Conservation (phyloP, 2,888 invertebrate species). For the Mesoligia furuncula region DNA sequence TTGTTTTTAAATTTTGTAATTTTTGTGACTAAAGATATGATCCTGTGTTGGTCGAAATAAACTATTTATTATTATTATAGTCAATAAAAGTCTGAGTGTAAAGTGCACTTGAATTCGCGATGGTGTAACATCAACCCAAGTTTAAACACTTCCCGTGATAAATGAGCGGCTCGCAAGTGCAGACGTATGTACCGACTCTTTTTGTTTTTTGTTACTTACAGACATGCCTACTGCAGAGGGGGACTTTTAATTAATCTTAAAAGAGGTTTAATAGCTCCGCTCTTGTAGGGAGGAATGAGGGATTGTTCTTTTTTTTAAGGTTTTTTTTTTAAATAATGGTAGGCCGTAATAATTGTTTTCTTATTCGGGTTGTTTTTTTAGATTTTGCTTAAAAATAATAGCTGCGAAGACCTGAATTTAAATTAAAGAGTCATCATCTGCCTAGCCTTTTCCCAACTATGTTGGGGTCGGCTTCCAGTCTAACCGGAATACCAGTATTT, state of each 20-base stretch:
- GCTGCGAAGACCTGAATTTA: too few relatives aligned
- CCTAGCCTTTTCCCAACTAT: too few relatives aligned
- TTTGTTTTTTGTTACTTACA: constrained; percentile 65
- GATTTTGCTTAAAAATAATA: too few relatives aligned
- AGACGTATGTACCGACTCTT: constrained; percentile 62
- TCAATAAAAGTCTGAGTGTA: too few relatives aligned
- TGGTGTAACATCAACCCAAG: constrained; percentile 56
- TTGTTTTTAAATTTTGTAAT: too few relatives aligned
- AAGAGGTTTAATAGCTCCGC: constrained; percentile 66
- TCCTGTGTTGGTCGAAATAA: too few relatives aligned
- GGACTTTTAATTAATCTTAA: constrained; percentile 69
- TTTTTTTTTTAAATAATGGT: neutral
- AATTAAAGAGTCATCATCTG: too few relatives aligned
- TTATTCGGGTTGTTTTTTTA: neutral
- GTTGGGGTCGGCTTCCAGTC: too few relatives aligned
- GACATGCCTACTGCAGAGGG: constrained; percentile 22
- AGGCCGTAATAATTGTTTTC: constrained; percentile 22
- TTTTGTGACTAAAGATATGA: too few relatives aligned
- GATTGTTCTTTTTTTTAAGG: constrained; percentile 12
- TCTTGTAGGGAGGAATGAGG: constrained; percentile 21
- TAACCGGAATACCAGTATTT: too few relatives aligned
- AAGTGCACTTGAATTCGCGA: too few relatives aligned
- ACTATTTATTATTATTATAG: too few relatives aligned
- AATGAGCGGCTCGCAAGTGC: constrained; percentile 62
- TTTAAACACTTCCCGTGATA: constrained; percentile 58